phyloP scores from a whole-genome alignment of 2,888 invertebrate species.

The Pseudococcus longispinus region DNA sequence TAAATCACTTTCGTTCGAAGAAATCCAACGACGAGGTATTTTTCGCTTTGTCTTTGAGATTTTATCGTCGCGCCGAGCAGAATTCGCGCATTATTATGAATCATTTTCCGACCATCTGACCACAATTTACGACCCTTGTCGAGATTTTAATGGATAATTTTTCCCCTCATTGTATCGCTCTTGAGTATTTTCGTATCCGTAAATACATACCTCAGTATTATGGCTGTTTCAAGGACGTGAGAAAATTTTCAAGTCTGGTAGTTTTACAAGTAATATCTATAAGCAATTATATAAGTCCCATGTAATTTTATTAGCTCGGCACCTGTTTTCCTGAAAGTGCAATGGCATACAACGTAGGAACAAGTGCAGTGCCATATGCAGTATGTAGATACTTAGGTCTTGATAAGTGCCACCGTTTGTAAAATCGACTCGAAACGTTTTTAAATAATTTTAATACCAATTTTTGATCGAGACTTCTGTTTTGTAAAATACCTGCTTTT shows the following conservation, averaged over 20 bases:
- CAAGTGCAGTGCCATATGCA: too few species aligned
- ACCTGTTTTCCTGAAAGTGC: too few species aligned
- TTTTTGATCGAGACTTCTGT: too few species aligned
- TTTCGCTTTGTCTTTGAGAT: background rate
- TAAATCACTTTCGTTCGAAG: background rate
- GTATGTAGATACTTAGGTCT: too few species aligned
- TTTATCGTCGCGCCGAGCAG: background rate
- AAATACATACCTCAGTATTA: background rate
- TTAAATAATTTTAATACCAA: too few species aligned
- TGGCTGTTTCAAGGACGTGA: background rate
- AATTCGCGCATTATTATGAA: background rate
- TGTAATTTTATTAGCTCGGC: too few species aligned
- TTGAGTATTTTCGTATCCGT: too few species aligned
- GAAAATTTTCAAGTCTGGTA: background rate
- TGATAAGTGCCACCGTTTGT: too few species aligned
- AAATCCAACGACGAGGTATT: background rate
- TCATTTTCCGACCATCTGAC: background rate
- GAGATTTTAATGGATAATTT: background rate
- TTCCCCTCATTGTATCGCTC: background rate
- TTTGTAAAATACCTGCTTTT: too few species aligned
- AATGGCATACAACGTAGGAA: too few species aligned
- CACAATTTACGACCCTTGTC: conserved; percentile 22
- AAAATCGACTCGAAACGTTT: too few species aligned
- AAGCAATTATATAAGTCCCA: too few species aligned
- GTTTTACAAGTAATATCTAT: background rate